phyloP scores from a whole-genome alignment of 2,113 vertebrate species.

The Natator depressus region DNA sequence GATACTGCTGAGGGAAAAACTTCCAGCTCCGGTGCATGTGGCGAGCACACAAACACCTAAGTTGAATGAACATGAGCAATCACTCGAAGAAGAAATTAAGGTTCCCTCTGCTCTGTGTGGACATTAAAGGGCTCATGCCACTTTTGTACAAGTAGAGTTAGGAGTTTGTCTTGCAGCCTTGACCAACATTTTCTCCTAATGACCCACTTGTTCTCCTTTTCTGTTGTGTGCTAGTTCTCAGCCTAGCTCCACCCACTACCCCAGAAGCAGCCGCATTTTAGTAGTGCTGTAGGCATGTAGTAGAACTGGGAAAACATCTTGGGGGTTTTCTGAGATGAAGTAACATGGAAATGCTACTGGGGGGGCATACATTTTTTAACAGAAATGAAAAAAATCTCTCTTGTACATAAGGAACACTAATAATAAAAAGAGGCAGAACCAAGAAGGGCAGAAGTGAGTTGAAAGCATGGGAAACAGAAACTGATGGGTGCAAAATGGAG shows the following conservation, averaged over 20 bases:
- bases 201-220: neutral
- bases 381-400: neutral
- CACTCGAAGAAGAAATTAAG: neutral
- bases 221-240: neutral
- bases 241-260: neutral
- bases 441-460: neutral
- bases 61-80: too few species aligned
- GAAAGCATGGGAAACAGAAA: neutral
- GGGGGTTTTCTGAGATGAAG: neutral
- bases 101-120: rapidly evolving
- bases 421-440: neutral
- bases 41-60: too few species aligned
- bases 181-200: neutral
- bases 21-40: too few species aligned
- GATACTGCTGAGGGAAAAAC: too few species aligned
- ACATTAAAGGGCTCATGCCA: rapidly evolving
- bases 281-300: neutral
- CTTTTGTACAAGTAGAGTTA: rapidly evolving
- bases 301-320: neutral
- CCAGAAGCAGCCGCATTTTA: neutral
- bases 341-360: neutral
- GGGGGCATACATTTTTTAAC: neutral
- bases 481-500: neutral
- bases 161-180: neutral
- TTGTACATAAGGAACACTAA: neutral